Evolutionary conservation across 2,797 vertebrate species (phyloP).

Genomic region (Sarcophilus harrisii): DNA sequence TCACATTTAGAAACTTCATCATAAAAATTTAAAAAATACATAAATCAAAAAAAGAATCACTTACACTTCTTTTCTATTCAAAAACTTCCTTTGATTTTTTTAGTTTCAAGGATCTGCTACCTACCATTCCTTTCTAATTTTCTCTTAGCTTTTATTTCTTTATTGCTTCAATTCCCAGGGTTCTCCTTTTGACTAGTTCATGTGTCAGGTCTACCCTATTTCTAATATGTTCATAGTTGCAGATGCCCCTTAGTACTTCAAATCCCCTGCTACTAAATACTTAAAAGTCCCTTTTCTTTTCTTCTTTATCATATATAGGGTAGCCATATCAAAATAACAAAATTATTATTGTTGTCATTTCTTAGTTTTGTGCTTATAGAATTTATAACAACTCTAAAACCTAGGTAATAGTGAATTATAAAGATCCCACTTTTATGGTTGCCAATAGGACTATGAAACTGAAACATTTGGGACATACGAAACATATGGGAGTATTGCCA

Average conservation of each 20-base stretch:
- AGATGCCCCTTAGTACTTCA: neutral
- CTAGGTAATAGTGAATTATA: neutral
- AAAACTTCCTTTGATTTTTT: slow-evolving; percentile 15
- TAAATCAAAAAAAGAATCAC: neutral
- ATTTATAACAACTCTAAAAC: neutral
- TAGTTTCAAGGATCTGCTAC: neutral
- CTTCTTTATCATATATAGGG: neutral
- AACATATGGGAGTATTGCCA: neutral
- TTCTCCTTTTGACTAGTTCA: neutral
- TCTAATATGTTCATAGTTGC: neutral
- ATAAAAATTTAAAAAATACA: slow-evolving; percentile 20
- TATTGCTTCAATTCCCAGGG: slow-evolving; percentile 34
- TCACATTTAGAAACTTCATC: neutral
- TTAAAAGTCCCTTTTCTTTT: neutral
- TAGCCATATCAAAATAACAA: neutral
- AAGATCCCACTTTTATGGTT: neutral
- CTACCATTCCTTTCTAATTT: neutral
- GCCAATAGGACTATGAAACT: neutral
- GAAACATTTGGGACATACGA: neutral
- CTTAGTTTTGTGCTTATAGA: neutral
- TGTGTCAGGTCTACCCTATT: neutral
- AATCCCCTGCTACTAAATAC: fast-evolving
- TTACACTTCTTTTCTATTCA: slow-evolving; percentile 41
- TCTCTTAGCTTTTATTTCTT: slow-evolving; percentile 39
- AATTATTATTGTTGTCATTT: neutral